Conservation (phyloP, 2,888 invertebrate genomes). For the Ochropacha duplaris region DNA sequence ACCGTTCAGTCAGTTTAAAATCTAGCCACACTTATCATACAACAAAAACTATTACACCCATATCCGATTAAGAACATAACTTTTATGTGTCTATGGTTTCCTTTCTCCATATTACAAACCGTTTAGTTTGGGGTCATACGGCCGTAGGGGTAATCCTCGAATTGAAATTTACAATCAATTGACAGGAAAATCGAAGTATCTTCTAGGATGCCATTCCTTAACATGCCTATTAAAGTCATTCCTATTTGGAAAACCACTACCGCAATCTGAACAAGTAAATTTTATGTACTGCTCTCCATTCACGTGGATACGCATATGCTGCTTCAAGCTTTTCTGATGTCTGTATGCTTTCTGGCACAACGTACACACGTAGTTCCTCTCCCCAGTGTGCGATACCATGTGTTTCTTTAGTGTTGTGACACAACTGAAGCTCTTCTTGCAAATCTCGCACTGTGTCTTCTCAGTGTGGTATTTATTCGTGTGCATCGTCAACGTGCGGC, state of each 20-base stretch:
- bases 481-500: conserved; percentile 60
- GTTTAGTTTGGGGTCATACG: neutral
- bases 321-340: conserved; percentile 66
- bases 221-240: conserved; percentile 55
- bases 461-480: conserved; percentile 61
- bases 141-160: neutral
- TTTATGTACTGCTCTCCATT: conserved; percentile 37
- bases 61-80: no score
- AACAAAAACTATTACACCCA: neutral
- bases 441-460: conserved; percentile 73
- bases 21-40: neutral
- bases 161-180: neutral
- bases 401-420: conserved; percentile 58
- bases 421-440: conserved; percentile 75
- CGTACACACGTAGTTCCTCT: conserved; percentile 59
- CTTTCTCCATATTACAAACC: neutral
- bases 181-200: conserved; percentile 38
- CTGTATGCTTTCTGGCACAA: conserved; percentile 78
- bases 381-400: conserved; percentile 58
- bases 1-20: neutral
- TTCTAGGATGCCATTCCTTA: conserved; percentile 58
- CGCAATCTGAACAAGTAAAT: conserved; percentile 52
- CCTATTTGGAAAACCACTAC: conserved; percentile 40
- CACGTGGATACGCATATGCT: conserved; percentile 63
- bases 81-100: neutral